Base-by-base conservation (phyloP, 1,140 invertebrate species). In the Triops cancriformis region DNA sequence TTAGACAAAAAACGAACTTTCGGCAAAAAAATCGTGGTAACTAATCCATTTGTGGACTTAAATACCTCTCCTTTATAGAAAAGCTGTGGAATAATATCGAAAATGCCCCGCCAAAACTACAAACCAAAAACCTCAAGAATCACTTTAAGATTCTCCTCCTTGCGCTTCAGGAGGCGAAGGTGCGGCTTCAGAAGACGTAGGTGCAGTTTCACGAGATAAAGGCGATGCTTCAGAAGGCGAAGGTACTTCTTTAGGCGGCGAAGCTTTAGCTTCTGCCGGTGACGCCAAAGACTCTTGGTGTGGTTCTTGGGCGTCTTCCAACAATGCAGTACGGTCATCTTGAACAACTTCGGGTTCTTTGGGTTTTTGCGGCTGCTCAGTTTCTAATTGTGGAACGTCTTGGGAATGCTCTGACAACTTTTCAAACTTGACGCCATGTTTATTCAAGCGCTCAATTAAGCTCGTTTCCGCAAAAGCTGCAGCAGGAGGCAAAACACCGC, bases 401-500 rank as follows among this genome's bases (percentile, higher is more conserved):
- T 64, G 10, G 18, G 51, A n/a, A 18, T 64, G 14, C 18, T 64
- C 51, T 14, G 51, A 64, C 37, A 79, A 27, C 31, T 89, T 83
- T 83, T 89, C 86, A 81, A 91, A 92, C 72, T 84, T 89, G 10
- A 92, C 78, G 45, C 88, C 87, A 80, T 89, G 85, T 75, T 89
- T 87, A 45, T 86, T 83, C 2, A 93, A 84, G 72, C 88, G 83
- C 26, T 91, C 85, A 41, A 91, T 86, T 11, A 93, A 82, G 14
- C 84, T 86, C 1, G 91, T 93, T 76, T 91, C 88, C 1, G 82
- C 83, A 84, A 93, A 90, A 42, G 87, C 87, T 31, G 85, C 85
- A 43, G 87, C 89, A 43, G 89, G 88, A 75, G 89, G 83, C 76
- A 86, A 86, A 4, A 90, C 88, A 31, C 89, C 89, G 79, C 89